Conservation (phyloP, 2,888 invertebrate species). For the Hartigia nigra region DNA sequence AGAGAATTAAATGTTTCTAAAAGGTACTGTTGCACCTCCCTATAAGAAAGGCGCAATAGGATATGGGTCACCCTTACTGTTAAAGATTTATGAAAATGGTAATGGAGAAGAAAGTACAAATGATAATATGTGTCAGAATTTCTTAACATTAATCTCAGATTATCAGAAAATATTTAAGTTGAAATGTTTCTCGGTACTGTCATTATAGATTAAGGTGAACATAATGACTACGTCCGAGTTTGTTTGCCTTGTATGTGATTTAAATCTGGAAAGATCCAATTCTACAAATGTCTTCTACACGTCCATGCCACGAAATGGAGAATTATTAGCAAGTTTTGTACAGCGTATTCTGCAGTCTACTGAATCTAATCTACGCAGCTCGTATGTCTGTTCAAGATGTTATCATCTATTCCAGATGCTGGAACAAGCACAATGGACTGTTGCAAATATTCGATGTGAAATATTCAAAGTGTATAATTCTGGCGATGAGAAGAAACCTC, state of each 20-base stretch:
- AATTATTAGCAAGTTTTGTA: slow-evolving; percentile 45
- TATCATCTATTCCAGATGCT: slow-evolving; percentile 51
- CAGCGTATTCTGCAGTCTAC: slow-evolving; percentile 37
- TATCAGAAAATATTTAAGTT: background rate
- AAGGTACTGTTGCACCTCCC: background rate
- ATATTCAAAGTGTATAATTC: slow-evolving; percentile 46
- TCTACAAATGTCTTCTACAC: slow-evolving; percentile 50
- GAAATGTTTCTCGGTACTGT: background rate
- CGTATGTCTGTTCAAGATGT: slow-evolving; percentile 49
- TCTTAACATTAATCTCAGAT: background rate
- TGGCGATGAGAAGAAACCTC: slow-evolving; percentile 18
- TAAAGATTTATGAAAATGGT: background rate
- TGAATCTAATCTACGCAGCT: slow-evolving; percentile 34
- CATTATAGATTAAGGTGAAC: background rate
- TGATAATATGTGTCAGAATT: background rate
- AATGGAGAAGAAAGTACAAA: background rate
- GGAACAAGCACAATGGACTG: slow-evolving; percentile 53
- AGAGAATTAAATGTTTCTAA: background rate
- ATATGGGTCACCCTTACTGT: background rate
- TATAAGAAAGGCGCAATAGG: background rate
- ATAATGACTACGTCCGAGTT: slow-evolving; percentile 24
- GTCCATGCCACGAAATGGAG: slow-evolving; percentile 41
- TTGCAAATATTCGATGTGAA: slow-evolving; percentile 43
- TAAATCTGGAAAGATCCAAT: slow-evolving; percentile 32
- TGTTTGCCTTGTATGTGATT: slow-evolving; percentile 46